Base-by-base conservation (phyloP, 2,113 vertebrate species). In the Morone saxatilis region DNA sequence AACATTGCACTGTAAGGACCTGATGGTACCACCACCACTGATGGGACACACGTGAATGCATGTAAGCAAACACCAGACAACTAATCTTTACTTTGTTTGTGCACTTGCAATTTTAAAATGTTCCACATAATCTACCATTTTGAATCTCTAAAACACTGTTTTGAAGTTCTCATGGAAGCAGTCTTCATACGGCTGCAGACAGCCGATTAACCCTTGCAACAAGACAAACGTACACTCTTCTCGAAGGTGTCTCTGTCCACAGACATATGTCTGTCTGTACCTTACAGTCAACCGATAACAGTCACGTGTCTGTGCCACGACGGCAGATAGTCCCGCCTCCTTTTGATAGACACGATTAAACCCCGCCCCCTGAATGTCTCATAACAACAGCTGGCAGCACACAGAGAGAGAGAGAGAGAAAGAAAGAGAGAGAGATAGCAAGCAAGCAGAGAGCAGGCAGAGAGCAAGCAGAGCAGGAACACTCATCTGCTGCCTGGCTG, bases 331-430 rank as follows among this genome's bases (percentile, higher is more conserved):
- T 22, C 70, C 90, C 89, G 78, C 92, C 94, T 63, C 71, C 81
- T 80, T n/a, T 19, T 90, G 78, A 81, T 16, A 17, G 54, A 48
- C 85, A 54, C 17, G 14, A 40, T 0, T 2, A 81, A 45, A 41
- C 71, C 0, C 89, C 90, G 86, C 94, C 92, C 86, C 78, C 70
- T 57, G 38, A 61, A 81, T 41, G 81, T 71, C 86, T 87, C 88
- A 84, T 36, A 89, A 89, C 81, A 89, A 84, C 90, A 86, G 86
- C 91, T 88, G 85, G 84, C 48, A 62, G 87, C 51, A 45, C 14
- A 16, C n/a, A 53, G 20, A 79, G 20, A 36, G 59, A 67, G 41
- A 69, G 25, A 67, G 7, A 45, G 59, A 45, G 25, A 66, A 31
- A 45, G 43, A 66, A 11, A 73, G 45, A 72, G 43, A 45, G 43